Evolutionary conservation across 2,888 invertebrate species (phyloP).

Genomic region (Dryobota labecula): DNA sequence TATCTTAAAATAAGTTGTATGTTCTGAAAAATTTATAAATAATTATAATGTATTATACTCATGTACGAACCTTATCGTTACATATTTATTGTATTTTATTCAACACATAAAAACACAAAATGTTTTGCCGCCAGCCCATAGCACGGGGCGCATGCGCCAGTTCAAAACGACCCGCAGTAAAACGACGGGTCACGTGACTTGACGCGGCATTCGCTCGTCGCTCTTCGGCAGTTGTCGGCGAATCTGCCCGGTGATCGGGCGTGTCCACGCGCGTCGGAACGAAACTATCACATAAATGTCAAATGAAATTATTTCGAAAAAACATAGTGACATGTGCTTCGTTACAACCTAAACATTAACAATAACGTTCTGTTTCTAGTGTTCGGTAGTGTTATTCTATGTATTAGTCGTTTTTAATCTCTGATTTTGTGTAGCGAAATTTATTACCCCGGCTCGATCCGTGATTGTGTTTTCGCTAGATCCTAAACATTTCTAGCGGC

Average conservation of each 20-base stretch:
- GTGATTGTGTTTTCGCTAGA: conserved; percentile 86
- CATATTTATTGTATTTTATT: conserved; percentile 9
- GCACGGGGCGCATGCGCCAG: conserved; percentile 84
- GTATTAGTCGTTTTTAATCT: conserved; percentile 73
- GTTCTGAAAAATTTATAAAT: background rate
- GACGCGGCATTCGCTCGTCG: conserved; percentile 90
- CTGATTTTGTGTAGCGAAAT: conserved; percentile 82
- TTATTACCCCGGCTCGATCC: conserved; percentile 80
- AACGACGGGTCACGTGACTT: conserved; percentile 91
- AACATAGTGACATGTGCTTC: conserved; percentile 84
- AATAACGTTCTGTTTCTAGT: conserved; percentile 71
- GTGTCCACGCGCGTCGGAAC: conserved; percentile 75
- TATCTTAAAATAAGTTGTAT: background rate
- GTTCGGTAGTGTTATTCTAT: conserved; percentile 69
- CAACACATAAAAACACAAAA: conserved; percentile 51
- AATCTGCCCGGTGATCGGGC: conserved; percentile 75
- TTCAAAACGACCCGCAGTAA: conserved; percentile 90
- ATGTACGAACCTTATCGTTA: background rate
- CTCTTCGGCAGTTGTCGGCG: conserved; percentile 88
- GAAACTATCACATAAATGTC: conserved; percentile 83
- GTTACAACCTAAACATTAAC: conserved; percentile 78
- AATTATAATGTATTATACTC: background rate
- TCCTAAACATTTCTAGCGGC: conserved; percentile 79
- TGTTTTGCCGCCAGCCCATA: conserved; percentile 85
- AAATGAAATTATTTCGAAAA: conserved; percentile 86